Evolutionary conservation across 2,113 vertebrate species (phyloP), one percentile per base, ranked within the genome.

Genomic region (Gnathonemus longibarbis): DNA sequence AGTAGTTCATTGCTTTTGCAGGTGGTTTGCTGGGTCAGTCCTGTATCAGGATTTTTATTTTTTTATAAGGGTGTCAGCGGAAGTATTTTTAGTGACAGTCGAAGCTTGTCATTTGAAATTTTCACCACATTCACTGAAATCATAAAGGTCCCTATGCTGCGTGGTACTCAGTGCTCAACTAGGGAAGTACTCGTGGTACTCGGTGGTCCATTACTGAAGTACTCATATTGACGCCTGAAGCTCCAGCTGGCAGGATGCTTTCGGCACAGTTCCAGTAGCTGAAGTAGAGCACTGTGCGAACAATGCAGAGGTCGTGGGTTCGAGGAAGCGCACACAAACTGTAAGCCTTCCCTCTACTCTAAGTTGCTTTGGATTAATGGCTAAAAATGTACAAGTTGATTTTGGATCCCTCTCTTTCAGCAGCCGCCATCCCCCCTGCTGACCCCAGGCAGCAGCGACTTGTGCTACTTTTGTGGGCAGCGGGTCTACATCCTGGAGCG

Each of bases 401-500:
- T 70, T 49, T 11, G 10, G 9, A 45, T 27, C n/a, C 17, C 49
- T 31, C 49, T 6, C n/a, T 87, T 87, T 49, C 91, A 39, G 46
- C 35, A 56, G 74, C 21, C 48, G 2, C 50, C 49, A 1, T 62
- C 89, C 24, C 77, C 89, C 13, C 10, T 24, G 19, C 35, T 0
- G 5, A 24, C 5, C 6, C 80, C 89, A 58, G 92, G 93, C 0
- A 94, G 95, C 91, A 96, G 95, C 0, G 97, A 97, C 52, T 93
- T 96, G 88, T 99, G 98, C 89, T 97, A 97, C 91, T 97, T 98
- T 90, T 99, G 98, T 0, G 94, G 93, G 27, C 87, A 92, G 83
- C 96, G 93, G 5, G 96, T 99, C 9, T 99, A 98, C 24, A 94
- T 97, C 90, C 88, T 99, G 94, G 98, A 99, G 92, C 95, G 98